A percentile compares a stretch with the other conserved stretches of the same genome.
phyloP scores from a whole-genome alignment of 2,888 invertebrate species.

The Agrotis segetum region DNA sequence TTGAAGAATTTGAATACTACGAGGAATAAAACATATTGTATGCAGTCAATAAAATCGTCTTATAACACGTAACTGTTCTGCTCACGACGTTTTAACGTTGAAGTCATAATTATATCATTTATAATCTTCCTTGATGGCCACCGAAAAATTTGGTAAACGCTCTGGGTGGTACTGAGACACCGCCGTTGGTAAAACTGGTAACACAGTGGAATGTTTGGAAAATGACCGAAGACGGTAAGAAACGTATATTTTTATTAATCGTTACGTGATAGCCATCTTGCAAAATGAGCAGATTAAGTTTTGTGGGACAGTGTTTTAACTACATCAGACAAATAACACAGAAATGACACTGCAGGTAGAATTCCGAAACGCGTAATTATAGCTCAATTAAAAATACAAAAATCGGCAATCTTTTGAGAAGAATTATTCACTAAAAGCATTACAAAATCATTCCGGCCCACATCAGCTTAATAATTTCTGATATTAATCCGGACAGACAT shows the following conservation, averaged over 20 bases:
- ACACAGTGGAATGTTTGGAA: slow-evolving; percentile 29
- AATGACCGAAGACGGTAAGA: slow-evolving; percentile 10
- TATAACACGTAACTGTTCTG: slow-evolving; percentile 32
- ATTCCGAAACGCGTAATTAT: slow-evolving; percentile 2
- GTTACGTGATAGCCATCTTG: slow-evolving; percentile 37
- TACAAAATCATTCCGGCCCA: slow-evolving; percentile 9
- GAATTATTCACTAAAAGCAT: slow-evolving; percentile 21
- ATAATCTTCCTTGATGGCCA: slow-evolving; percentile 49
- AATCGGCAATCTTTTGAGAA: slow-evolving; percentile 10
- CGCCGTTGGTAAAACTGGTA: background rate
- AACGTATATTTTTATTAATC: slow-evolving; percentile 25
- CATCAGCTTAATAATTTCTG: slow-evolving; percentile 37
- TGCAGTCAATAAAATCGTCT: slow-evolving; percentile 35
- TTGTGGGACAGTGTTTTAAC: slow-evolving; percentile 12
- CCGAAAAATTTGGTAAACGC: slow-evolving; percentile 57
- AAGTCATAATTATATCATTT: slow-evolving; percentile 64
- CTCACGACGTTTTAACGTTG: slow-evolving; percentile 51
- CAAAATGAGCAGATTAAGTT: slow-evolving; percentile 4
- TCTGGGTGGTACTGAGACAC: slow-evolving; percentile 62
- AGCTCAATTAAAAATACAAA: background rate
- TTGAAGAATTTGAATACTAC: slow-evolving; percentile 16
- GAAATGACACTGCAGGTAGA: background rate
- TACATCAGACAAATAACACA: background rate
- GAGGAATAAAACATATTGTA: background rate
- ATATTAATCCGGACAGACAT: slow-evolving; percentile 54